Percentiles rank a stretch among this genome's conserved stretches.
These are phyloP conservation scores for Manis crassicaudata DNA, from an alignment of 2,797 vertebrate species.

Conservation along the genomic window DNA sequence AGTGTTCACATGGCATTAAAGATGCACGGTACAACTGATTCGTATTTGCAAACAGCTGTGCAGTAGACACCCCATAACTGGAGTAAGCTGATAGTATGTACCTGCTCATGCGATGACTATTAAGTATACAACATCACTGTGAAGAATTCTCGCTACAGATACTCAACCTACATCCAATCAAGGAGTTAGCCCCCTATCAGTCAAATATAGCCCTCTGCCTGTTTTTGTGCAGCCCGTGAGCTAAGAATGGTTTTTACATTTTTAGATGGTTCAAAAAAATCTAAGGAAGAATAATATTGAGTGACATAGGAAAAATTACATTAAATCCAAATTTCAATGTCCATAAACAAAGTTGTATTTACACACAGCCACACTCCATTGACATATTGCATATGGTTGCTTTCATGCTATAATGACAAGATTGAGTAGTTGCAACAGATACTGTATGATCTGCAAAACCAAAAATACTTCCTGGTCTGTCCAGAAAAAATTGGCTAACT, in stretches of 20 bases:
- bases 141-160: neutral
- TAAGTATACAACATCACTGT: neutral
- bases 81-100: neutral
- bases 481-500: conserved; percentile 21
- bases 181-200: neutral
- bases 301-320: conserved; percentile 36
- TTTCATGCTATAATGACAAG: neutral
- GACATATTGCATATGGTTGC: neutral
- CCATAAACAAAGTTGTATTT: conserved; percentile 36
- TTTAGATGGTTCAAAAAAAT: conserved; percentile 35
- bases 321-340: conserved; percentile 38
- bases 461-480: conserved; percentile 54
- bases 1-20: neutral
- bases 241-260: conserved; percentile 1
- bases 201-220: neutral
- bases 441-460: conserved; percentile 7
- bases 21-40: neutral
- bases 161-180: neutral
- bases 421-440: neutral
- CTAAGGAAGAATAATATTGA: conserved; percentile 20
- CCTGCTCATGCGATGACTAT: neutral
- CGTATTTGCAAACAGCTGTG: neutral
- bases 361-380: neutral
- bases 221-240: neutral
- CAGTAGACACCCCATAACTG: neutral